Evolutionary conservation across 2,888 invertebrate species (phyloP).

Genomic region (Helicoverpa assulta): DNA sequence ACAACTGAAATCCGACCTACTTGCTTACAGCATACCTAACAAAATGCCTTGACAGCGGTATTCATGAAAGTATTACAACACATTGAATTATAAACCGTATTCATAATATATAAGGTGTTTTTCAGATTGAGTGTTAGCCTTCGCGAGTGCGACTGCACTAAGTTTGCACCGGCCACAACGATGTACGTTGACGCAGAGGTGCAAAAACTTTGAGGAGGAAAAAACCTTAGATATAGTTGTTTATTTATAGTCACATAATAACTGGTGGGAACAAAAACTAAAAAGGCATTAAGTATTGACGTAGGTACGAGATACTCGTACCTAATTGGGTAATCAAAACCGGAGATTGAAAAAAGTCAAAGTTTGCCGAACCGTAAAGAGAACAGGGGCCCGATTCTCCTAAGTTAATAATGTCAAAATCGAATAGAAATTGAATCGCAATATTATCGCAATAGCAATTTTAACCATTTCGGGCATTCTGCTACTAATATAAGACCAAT

Average conservation of each 20-base stretch:
- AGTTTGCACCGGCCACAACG: conserved; percentile 70
- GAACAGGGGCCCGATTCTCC: too few relatives aligned
- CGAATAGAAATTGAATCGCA: too few relatives aligned
- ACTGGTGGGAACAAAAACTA: conserved; percentile 14
- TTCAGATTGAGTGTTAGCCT: conserved; percentile 28
- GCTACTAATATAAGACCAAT: too few relatives aligned
- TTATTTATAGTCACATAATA: conserved; percentile 18
- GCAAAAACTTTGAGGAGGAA: conserved; percentile 46
- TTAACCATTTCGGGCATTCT: too few relatives aligned
- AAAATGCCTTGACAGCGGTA: conserved; percentile 51
- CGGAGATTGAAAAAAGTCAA: not conserved
- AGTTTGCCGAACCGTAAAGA: conserved; percentile 10
- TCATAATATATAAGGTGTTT: conserved; percentile 10
- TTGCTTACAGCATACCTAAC: conserved; percentile 33
- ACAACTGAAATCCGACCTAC: conserved; percentile 38
- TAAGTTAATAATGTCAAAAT: too few relatives aligned
- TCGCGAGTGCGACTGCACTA: conserved; percentile 73
- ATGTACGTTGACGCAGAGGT: conserved; percentile 45
- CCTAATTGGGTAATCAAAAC: not conserved
- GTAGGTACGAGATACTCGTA: not conserved
- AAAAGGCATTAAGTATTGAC: not conserved
- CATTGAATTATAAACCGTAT: conserved; percentile 35
- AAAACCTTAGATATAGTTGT: conserved; percentile 11
- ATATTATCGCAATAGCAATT: too few relatives aligned
- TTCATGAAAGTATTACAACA: conserved; percentile 38